Conservation (phyloP, 2,797 vertebrate genomes). For the Iguana delicatissima region DNA sequence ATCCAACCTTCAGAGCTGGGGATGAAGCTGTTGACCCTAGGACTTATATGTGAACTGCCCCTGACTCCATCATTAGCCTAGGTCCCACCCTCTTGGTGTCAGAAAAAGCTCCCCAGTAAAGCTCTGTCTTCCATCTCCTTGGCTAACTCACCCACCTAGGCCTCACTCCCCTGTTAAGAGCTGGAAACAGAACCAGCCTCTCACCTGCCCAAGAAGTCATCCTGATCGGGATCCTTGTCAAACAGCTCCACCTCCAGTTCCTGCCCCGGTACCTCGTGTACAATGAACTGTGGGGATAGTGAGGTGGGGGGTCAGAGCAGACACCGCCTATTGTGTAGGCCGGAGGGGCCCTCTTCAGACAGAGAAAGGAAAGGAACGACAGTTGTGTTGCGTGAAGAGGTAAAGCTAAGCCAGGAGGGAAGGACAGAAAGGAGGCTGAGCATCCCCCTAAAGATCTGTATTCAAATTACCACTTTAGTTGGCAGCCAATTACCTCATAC, state of each 20-base stretch:
- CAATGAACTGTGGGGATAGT: slow-evolving; percentile 86
- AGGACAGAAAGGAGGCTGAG: not conserved
- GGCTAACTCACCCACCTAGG: not conserved
- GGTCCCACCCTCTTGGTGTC: not conserved
- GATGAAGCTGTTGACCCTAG: not conserved
- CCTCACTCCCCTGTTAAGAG: not conserved
- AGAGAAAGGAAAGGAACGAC: slow-evolving; percentile 32
- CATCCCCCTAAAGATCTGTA: not conserved
- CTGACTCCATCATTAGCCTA: not conserved
- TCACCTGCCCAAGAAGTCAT: slow-evolving; percentile 96
- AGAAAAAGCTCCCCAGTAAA: not conserved
- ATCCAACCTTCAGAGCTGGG: slow-evolving; percentile 8
- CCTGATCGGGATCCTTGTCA: slow-evolving; percentile 97
- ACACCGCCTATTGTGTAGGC: slow-evolving; percentile 20
- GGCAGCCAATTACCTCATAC: slow-evolving; percentile 87
- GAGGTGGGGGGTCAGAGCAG: slow-evolving; percentile 38
- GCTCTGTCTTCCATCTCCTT: not conserved
- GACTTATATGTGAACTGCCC: not conserved
- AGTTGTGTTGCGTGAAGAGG: slow-evolving; percentile 23
- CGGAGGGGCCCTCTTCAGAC: slow-evolving; percentile 20
- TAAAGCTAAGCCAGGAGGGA: slow-evolving; percentile 17
- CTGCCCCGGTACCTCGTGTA: slow-evolving; percentile 95
- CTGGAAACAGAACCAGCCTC: slow-evolving; percentile 37
- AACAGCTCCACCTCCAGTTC: slow-evolving; percentile 95
- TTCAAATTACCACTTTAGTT: not conserved